A percentile compares a stretch with the other conserved stretches of the same genome.
Conservation (phyloP, 2,888 invertebrate species). For the Thymelicus sylvestris region DNA sequence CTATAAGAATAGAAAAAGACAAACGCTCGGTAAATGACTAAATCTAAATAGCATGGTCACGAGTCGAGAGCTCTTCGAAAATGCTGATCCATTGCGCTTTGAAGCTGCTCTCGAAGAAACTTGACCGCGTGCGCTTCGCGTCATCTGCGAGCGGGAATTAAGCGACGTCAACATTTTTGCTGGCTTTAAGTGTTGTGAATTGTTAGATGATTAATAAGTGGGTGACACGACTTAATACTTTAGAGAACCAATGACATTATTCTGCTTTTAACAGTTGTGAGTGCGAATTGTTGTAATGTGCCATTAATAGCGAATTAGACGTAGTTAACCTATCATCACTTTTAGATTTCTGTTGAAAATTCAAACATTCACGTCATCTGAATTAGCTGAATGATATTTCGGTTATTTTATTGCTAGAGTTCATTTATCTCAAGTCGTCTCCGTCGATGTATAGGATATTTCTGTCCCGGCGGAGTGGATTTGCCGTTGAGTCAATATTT, state of each 20-base stretch:
- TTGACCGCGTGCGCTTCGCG: slow-evolving; percentile 67
- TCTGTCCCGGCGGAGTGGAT: slow-evolving; percentile 65
- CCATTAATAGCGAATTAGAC: slow-evolving; percentile 36
- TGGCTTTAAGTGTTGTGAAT: slow-evolving; percentile 40
- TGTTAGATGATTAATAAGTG: slow-evolving; percentile 38
- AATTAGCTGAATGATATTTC: slow-evolving; percentile 31
- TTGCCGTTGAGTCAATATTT: slow-evolving; percentile 60
- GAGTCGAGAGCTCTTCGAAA: slow-evolving; percentile 63
- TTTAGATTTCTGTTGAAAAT: slow-evolving; percentile 10
- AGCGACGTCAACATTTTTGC: slow-evolving; percentile 65
- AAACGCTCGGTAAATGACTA: slow-evolving; percentile 56
- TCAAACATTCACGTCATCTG: slow-evolving; percentile 9
- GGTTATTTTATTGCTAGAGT: slow-evolving; percentile 25
- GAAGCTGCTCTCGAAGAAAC: slow-evolving; percentile 67
- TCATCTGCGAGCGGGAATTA: slow-evolving; percentile 61
- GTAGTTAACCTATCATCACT: slow-evolving; percentile 31
- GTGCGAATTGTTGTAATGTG: slow-evolving; percentile 39
- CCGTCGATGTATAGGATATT: slow-evolving; percentile 61
- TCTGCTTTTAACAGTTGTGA: slow-evolving; percentile 37
- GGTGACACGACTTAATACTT: slow-evolving; percentile 35
- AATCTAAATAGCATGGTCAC: slow-evolving; percentile 57
- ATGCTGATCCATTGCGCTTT: slow-evolving; percentile 65
- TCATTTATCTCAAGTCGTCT: slow-evolving; percentile 47
- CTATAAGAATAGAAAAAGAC: slow-evolving; percentile 68
- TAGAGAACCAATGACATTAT: slow-evolving; percentile 24